Base-by-base conservation (phyloP, 2,797 vertebrate genomes). In the Melanotaenia maccullochi region DNA sequence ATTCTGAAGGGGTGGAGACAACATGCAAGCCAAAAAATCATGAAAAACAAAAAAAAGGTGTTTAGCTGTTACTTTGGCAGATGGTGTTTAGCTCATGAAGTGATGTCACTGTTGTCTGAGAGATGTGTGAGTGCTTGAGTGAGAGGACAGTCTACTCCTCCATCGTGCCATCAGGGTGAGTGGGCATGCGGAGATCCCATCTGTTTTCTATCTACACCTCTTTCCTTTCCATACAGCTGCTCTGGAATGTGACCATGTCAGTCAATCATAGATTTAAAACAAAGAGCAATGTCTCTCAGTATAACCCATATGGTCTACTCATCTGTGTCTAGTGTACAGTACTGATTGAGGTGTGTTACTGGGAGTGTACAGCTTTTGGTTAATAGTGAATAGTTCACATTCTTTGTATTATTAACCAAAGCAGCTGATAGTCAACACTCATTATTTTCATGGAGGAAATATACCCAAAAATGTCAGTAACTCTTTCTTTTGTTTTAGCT, bases 161-260 rank as follows among this genome's bases (percentile, higher is more conserved):
- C 58, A 44, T 61, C 66, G 30, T 71, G 75, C 67, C 76, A 75
- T 82, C 68, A 64, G 72, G 57, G 76, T 83, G 78, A 87, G 87
- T 81, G 80, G 78, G 76, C 78, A 76, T 75, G 73, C 62, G 68
- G 82, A 51, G 85, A 83, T 68, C 80, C 89, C 88, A 92, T 94
- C 90, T 93, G 93, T 70, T 85, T 85, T 85, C 63, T 61, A 71
- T 87, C 87, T 70, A 58, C 69, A 85, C 83, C 82, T 72, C 65
- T 32, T 61, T 87, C 66, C 66, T 77, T 52, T 83, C 76, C 75
- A 84, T 73, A 69, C 76, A 85, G 83, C 79, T 87, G 82, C 73
- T 81, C 70, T 68, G 74, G 76, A 86, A 77, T 73, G 42, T 68
- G 74, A 73, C 25, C 16, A 28, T 59, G 64, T 89, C 80, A 79